Evolutionary conservation across 2,113 vertebrate genomes (phyloP), one percentile per base, ranked within the genome.

Genomic region (Beaufortia kweichowensis): DNA sequence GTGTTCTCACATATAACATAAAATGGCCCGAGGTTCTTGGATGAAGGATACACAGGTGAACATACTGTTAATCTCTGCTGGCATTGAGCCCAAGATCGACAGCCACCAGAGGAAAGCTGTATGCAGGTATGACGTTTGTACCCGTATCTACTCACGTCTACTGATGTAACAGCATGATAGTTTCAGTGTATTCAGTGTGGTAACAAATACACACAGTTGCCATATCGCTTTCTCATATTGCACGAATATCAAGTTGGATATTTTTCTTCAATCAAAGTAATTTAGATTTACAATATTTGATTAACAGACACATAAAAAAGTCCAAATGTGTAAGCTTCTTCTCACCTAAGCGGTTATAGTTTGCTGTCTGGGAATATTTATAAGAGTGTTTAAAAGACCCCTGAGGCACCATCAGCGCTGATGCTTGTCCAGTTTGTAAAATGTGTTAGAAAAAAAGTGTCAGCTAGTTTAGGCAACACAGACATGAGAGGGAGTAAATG

Each of bases 381-480:
- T 1, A 35, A 31, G 46, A 43, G 66, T 69, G 53, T 69, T 69
- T 53, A 53, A 70, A 56, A 56, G 48, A 55, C 67, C n/a, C 67
- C 23, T 28, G 29, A 56, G 48, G 48, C 50, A 53, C 46, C 48
- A 70, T 55, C 48, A 2, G 7, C 35, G 48, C 4, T 70, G 67
- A 69, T 9, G 2, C 12, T 48, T 23, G 31, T 35, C 24, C 61
- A 70, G 62, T 84, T 85, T 60, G 86, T 80, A 70, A 31, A 70
- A 10, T 56, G 50, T 56, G 67, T 78, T 79, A 69, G 73, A n/a
- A 74, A 84, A 78, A 73, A 79, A 60, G 77, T 56, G 68, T 85
- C 84, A 65, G 85, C 82, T 85, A 70, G 75, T 76, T 28, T 17
- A 4, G 29, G 62, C 76, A 75, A 75, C 19, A 50, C 39, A 60